Evolutionary conservation across 2,888 invertebrate species (phyloP), one percentile per base, ranked within the genome.

Genomic region (Malthinus seriepunctatus): DNA sequence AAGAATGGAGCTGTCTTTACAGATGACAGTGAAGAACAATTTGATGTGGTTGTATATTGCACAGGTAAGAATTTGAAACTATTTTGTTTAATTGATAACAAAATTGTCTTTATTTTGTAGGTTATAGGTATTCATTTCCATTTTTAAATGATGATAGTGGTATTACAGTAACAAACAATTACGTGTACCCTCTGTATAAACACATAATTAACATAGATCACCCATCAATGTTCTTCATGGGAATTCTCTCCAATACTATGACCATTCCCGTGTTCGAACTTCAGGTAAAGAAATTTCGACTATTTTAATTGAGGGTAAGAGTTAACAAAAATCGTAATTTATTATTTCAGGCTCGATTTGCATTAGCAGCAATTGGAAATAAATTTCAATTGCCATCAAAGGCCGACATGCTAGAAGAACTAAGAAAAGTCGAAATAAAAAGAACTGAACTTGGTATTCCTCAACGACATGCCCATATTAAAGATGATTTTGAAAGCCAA

Each of bases 141-240:
- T 84, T 84, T 69, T 72, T 84, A 35, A 70, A 60, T 51, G 74
- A 82, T 11, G 84, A 85, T 3, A 91, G 91, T 73, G 86, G 84
- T 2, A 82, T 94, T 48, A 78, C 76, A 12, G 88, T 92, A 2
- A 87, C 34, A 3, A 86, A 91, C 57, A 91, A 93, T 73, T 89
- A 87, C 79, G 88, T 95, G 10, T 85, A 86, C 69, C 89, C 91
- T 0, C 83, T 95, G 1, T 94, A 91, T 81, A 93, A 93, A 73
- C 95, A 96, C 73, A 79, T 94, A 50, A 84, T 96, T 34, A 90
- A 95, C 74, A 88, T 90, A 45, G 82, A 87, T 62, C 86, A 88
- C 69, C 93, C 94, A 1, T 85, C 87, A 8, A 86, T 96, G 84
- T 89, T 88, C 51, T 86, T 96, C 65, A 84, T 95, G 61, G 96